Percentiles rank a stretch among this genome's conserved stretches.
These are phyloP conservation scores for Amblyopsis rosae DNA, from an alignment of 2,113 vertebrate genomes.

Conservation along the genomic window DNA sequence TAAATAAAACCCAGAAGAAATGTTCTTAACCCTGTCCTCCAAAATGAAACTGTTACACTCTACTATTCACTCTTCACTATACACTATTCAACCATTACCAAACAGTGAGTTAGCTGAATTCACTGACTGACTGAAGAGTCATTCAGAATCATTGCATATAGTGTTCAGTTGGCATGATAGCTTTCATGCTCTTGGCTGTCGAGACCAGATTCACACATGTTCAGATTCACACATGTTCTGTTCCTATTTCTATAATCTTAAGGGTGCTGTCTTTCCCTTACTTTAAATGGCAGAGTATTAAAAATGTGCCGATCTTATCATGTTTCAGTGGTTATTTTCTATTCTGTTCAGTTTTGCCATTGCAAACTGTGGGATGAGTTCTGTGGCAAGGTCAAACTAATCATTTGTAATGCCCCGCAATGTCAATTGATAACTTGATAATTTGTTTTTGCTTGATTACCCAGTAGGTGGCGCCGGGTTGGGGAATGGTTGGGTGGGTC, in stretches of 20 bases:
- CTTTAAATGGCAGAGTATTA: background rate
- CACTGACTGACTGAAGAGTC: no score
- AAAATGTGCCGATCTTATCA: background rate
- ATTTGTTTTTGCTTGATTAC: slow-evolving; percentile 60
- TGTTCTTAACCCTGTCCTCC: no score
- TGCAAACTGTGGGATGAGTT: slow-evolving; percentile 17
- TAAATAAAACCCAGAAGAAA: no score
- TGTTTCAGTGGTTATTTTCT: background rate
- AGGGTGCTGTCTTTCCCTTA: background rate
- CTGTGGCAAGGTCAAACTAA: slow-evolving; percentile 56
- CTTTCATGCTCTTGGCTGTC: no score
- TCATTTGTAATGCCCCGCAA: slow-evolving; percentile 44
- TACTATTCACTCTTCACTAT: no score
- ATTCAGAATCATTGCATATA: no score
- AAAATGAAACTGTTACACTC: no score
- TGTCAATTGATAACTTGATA: slow-evolving; percentile 58
- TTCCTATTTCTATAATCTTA: slow-evolving; percentile 8
- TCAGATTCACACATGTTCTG: background rate
- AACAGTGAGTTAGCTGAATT: no score
- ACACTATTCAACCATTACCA: no score
- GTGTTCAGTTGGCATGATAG: no score
- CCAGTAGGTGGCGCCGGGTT: slow-evolving; percentile 58
- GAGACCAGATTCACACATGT: no score
- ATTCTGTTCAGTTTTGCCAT: background rate
- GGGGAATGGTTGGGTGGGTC: slow-evolving; percentile 59